A percentile compares a stretch with the other conserved stretches of the same genome.
Evolutionary conservation across 2,888 invertebrate genomes (phyloP).

Genomic region (Polydrusus tereticollis): DNA sequence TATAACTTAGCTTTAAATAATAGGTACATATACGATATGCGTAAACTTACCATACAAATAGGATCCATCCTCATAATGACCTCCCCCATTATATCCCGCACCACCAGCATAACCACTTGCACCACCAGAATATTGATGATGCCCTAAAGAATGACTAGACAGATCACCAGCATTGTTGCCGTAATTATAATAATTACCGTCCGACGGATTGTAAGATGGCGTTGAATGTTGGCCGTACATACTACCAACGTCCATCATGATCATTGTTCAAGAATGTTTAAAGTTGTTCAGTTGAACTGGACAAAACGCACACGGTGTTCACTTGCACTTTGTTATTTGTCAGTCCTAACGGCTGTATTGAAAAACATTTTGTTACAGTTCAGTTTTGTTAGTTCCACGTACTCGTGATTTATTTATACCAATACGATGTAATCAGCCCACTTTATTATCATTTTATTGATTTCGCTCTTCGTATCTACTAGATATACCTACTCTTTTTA

Average conservation of each 20-base stretch:
- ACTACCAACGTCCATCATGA: constrained; percentile 87
- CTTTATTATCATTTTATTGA: too few relatives aligned
- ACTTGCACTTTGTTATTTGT: too few relatives aligned
- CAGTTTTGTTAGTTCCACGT: too few relatives aligned
- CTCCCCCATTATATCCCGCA: constrained; percentile 55
- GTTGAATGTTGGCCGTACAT: constrained; percentile 77
- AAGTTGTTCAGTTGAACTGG: not conserved
- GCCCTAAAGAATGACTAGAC: constrained; percentile 55
- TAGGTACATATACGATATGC: too few relatives aligned
- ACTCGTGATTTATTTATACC: too few relatives aligned
- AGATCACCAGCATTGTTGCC: constrained; percentile 37
- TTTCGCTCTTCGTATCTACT: too few relatives aligned
- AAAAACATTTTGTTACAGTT: too few relatives aligned
- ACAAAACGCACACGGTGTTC: not conserved
- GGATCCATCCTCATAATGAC: constrained; percentile 62
- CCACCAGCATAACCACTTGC: constrained; percentile 53
- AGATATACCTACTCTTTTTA: too few relatives aligned
- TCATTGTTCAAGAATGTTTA: constrained; percentile 68
- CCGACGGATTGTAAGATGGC: constrained; percentile 60
- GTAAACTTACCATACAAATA: constrained; percentile 58
- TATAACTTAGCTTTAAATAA: too few relatives aligned
- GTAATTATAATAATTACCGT: constrained; percentile 63
- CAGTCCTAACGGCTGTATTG: too few relatives aligned
- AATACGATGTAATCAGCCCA: too few relatives aligned
- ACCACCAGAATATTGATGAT: constrained; percentile 65